phyloP scores from a whole-genome alignment of 2,797 vertebrate genomes.

The Peromyscus nudipes region DNA sequence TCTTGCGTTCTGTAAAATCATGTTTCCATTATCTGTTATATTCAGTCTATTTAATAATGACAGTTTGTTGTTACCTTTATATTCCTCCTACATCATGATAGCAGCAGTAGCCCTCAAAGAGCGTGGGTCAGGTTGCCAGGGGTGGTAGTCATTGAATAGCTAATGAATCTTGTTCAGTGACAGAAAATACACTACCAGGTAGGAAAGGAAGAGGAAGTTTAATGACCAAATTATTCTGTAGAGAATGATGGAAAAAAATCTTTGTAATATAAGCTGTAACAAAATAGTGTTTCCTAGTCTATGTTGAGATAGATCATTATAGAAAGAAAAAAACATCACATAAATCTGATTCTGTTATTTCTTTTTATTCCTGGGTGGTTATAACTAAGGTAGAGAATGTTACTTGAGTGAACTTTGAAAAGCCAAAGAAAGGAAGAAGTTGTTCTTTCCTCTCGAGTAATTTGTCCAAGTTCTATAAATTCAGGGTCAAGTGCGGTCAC shows the following conservation, averaged over 20 bases:
- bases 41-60: not conserved
- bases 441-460: constrained; percentile 9
- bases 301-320: not conserved
- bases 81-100: not conserved
- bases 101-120: not conserved
- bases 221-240: not conserved
- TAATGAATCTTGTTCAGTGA: not conserved
- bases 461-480: not conserved
- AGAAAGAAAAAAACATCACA: not conserved
- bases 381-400: not conserved
- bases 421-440: not conserved
- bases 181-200: not conserved
- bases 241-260: not conserved
- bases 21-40: not conserved
- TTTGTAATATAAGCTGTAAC: not conserved
- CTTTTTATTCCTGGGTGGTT: constrained; percentile 2
- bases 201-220: not conserved
- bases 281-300: not conserved
- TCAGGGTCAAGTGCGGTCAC: not conserved
- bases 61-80: not conserved
- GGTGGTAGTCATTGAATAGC: not conserved
- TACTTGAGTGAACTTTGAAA: not conserved
- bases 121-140: not conserved
- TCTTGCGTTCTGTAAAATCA: constrained; percentile 16
- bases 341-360: constrained; percentile 4